Percentiles rank a stretch among this genome's conserved stretches.
Conservation (phyloP, 1,140 invertebrate genomes). For the Gonatopus flavifemur region DNA sequence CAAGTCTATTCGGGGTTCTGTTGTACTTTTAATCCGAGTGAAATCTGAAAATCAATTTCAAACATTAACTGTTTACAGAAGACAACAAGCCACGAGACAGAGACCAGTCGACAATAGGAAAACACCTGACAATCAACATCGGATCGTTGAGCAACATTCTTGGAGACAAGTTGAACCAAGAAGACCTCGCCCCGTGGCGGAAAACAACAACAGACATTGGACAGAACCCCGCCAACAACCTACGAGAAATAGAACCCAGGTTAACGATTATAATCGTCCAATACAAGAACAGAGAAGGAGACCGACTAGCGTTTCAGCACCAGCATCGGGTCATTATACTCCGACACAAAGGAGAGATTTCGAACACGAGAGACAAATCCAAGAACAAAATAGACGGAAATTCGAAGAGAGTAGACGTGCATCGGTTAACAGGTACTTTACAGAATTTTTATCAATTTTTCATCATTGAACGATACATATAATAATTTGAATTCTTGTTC, state of each 20-base stretch:
- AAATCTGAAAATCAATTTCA: no score
- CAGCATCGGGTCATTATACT: conserved; percentile 13
- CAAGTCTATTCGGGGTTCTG: no score
- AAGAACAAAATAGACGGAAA: conserved; percentile 16
- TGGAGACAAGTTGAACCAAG: background rate
- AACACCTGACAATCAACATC: no score
- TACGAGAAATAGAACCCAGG: conserved; percentile 5
- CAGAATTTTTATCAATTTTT: background rate
- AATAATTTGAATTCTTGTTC: conserved; percentile 1
- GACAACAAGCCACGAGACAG: no score
- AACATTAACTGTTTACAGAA: no score
- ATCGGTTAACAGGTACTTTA: background rate
- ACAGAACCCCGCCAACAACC: background rate
- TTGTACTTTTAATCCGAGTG: no score
- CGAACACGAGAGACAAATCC: conserved; percentile 11
- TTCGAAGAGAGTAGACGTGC: conserved; percentile 13
- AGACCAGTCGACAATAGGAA: no score
- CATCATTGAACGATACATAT: no score
- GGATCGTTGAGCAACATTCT: no score
- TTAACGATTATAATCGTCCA: conserved; percentile 4
- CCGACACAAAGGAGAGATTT: conserved; percentile 8
- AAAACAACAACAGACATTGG: no score
- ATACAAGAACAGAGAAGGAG: conserved; percentile 13
- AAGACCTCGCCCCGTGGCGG: no score
- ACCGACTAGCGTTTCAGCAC: conserved; percentile 21